A percentile compares a stretch with the other conserved stretches of the same genome.
These are phyloP conservation scores for Diplolepis rosae DNA, from an alignment of 2,888 invertebrate species.

Conservation along the genomic window DNA sequence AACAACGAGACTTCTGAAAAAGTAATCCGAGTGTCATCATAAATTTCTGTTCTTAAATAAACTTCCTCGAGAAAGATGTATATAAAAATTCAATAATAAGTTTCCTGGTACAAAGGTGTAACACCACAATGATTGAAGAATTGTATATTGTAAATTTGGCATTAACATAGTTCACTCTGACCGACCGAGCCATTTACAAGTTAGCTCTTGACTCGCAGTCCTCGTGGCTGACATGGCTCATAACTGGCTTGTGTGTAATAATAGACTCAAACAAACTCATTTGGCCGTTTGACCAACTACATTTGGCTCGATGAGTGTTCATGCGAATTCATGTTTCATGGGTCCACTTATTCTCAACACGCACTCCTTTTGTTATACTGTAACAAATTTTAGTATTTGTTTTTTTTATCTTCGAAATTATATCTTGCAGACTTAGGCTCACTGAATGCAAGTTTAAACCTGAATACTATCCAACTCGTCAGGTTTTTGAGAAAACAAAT, in stretches of 20 bases:
- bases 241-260: conserved; percentile 68
- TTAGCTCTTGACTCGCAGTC: conserved; percentile 31
- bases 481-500: no score
- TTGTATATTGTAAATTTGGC: conserved; percentile 9
- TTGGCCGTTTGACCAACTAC: conserved; percentile 69
- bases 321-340: conserved; percentile 27
- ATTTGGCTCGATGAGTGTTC: conserved; percentile 63
- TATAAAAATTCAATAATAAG: no score
- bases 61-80: no score
- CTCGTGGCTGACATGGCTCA: conserved; percentile 52
- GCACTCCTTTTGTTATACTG: conserved; percentile 1
- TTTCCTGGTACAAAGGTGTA: not conserved
- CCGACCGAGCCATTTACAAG: conserved; percentile 26
- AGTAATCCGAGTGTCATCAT: no score
- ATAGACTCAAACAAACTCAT: conserved; percentile 70
- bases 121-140: conserved; percentile 11
- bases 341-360: conserved; percentile 26
- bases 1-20: no score
- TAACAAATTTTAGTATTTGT: no score
- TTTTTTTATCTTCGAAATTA: no score
- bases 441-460: no score
- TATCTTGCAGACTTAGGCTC: no score
- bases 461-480: no score
- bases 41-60: no score
- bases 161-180: conserved; percentile 21